Conservation (phyloP, 1,140 invertebrate genomes). For the Drosophila eugracilis region DNA sequence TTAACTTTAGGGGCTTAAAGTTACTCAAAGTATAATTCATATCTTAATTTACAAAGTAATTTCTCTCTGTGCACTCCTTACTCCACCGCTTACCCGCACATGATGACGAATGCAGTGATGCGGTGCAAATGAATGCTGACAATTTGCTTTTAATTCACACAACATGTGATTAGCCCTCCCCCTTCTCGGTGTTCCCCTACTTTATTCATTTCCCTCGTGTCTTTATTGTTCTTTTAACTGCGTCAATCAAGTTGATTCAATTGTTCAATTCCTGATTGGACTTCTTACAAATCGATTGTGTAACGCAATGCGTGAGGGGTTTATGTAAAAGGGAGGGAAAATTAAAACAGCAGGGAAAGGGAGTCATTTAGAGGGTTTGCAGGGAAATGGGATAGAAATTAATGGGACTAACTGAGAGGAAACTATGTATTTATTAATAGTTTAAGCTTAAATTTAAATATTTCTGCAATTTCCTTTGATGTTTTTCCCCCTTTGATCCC, state of each 20-base stretch:
- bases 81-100: constrained; percentile 2
- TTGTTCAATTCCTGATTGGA: constrained; percentile 55
- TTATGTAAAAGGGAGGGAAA: neutral
- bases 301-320: constrained; percentile 27
- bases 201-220: constrained; percentile 10
- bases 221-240: constrained; percentile 27
- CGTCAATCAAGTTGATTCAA: constrained; percentile 54
- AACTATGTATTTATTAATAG: no score
- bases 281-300: constrained; percentile 48
- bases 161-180: constrained; percentile 44
- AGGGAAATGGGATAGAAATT: no score
- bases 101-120: constrained; percentile 37
- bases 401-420: no score
- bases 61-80: constrained; percentile 1
- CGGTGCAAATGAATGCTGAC: constrained; percentile 47
- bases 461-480: no score
- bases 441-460: no score
- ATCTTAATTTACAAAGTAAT: neutral
- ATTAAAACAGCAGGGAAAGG: neutral
- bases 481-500: no score
- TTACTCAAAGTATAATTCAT: no score
- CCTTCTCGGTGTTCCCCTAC: neutral
- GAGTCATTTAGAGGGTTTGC: neutral
- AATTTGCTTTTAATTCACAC: constrained; percentile 60
- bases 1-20: no score